Evolutionary conservation across 2,888 invertebrate species (phyloP).

Genomic region (Aporophyla nigra): DNA sequence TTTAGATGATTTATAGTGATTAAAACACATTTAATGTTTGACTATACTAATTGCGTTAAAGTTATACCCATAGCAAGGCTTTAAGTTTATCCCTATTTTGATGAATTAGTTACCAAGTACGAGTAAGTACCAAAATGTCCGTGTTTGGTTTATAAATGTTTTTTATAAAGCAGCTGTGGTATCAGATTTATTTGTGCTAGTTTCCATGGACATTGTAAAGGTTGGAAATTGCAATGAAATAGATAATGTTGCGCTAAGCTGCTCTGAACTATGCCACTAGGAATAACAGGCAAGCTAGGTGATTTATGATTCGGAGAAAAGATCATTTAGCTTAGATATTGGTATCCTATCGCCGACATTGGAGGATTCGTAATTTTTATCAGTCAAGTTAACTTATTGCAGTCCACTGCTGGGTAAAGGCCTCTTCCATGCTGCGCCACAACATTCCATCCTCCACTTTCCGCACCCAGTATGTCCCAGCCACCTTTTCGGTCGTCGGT

Average conservation of each 20-base stretch:
- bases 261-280: no score
- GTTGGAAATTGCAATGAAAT: neutral
- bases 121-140: no score
- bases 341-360: neutral
- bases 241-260: neutral
- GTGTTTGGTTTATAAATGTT: slow-evolving; percentile 4
- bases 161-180: neutral
- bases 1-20: slow-evolving; percentile 70
- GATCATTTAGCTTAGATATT: neutral
- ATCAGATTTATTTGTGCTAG: neutral
- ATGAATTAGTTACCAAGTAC: slow-evolving; percentile 27
- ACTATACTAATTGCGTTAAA: slow-evolving; percentile 43
- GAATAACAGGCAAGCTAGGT: neutral
- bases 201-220: neutral
- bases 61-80: slow-evolving; percentile 16
- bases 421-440: no score
- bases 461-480: no score
- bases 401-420: no score
- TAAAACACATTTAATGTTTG: slow-evolving; percentile 60
- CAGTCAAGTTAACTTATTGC: no score
- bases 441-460: no score
- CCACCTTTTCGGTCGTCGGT: no score
- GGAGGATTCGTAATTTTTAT: neutral
- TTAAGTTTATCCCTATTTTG: slow-evolving; percentile 23
- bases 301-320: neutral